Evolutionary conservation across 2,113 vertebrate genomes (phyloP), one percentile per base, ranked within the genome.

Genomic region (Poeciliopsis turrubarensis): DNA sequence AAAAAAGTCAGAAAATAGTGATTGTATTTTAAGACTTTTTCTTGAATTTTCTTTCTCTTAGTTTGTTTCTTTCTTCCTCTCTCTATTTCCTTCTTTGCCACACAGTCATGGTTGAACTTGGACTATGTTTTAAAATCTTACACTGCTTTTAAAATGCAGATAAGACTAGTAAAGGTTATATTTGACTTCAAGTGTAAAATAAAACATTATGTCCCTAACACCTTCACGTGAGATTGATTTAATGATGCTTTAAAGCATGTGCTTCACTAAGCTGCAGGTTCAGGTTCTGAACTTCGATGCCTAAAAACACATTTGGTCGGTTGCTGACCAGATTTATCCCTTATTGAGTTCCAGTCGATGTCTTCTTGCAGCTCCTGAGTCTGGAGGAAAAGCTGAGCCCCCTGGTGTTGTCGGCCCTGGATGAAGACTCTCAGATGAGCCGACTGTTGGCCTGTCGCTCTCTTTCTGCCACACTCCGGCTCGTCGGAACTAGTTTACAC

Each of bases 371-470:
- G 98, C 73, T 96, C 5, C 83, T 91, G 71, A 86, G 91, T 9
- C 57, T 96, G 47, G 93, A 94, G 83, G 93, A 93, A 3, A 78
- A 66, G 1, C 81, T 98, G 72, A 87, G 86, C 86, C 92, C 95
- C 1, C 89, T 80, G 2, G n/a, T 98, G 61, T 79, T 98, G 61
- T 92, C 94, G 0, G 89, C 94, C 2, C 77, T 99, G 90, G 96
- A 98, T 1, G 98, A 98, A 73, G 96, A 98, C 70, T 96, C 96
- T 1, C 94, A 95, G 88, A 95, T 91, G 73, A 84, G 93, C 27
- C 94, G 97, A 0, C 76, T 97, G 25, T 65, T 96, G 41, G 96
- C 97, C 34, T 97, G 96, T 80, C 96, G 88, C 13, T 95, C 96
- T 51, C 57, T 97, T 15, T 79, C 80, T 13, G 27, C 75, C 7